Percentiles rank a stretch among this genome's conserved stretches.
phyloP scores from a whole-genome alignment of 2,113 vertebrate species.

The Nothoprocta pentlandii region DNA sequence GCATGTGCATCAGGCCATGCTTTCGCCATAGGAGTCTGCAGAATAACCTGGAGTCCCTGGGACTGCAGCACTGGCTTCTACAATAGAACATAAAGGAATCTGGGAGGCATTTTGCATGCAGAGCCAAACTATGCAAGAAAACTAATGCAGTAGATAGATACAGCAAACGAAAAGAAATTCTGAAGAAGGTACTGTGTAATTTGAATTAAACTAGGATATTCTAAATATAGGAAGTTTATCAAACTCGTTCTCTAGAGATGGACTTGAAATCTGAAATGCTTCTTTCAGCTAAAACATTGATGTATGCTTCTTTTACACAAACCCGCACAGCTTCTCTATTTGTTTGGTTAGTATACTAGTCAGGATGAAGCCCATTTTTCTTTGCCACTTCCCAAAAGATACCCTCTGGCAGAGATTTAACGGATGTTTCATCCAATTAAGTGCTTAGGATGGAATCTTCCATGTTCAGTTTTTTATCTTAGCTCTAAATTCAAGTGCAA shows the following conservation, averaged over 20 bases:
- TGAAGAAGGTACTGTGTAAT: background rate
- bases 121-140: too few relatives aligned
- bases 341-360: background rate
- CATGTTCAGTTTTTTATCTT: background rate
- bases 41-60: background rate
- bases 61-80: background rate
- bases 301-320: background rate
- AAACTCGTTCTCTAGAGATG: background rate
- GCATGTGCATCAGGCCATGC: background rate
- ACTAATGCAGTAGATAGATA: background rate
- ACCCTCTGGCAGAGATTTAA: background rate
- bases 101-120: background rate
- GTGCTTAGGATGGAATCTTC: background rate
- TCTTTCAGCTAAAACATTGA: background rate
- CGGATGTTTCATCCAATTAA: background rate
- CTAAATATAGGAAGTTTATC: background rate
- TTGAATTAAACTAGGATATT: background rate
- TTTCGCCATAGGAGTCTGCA: background rate
- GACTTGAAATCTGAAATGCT: background rate
- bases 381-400: background rate
- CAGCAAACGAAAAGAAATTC: background rate
- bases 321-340: background rate
- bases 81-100: background rate
- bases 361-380: background rate
- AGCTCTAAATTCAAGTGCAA: background rate